phyloP scores from a whole-genome alignment of 2,797 vertebrate species.

The Chaetophractus vellerosus region DNA sequence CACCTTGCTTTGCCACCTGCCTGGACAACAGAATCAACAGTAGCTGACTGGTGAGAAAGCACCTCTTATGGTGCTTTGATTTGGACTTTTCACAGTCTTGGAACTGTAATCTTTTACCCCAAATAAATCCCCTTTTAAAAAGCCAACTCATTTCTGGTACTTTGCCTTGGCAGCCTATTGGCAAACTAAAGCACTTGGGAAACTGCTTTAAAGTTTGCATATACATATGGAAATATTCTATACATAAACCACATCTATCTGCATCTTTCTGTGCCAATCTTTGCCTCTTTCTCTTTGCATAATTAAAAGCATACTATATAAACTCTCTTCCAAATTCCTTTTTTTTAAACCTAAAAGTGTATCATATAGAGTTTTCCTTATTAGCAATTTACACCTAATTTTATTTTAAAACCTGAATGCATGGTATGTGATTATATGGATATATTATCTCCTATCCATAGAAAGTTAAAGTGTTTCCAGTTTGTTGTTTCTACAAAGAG shows the following conservation, averaged over 20 bases:
- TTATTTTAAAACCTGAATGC: neutral
- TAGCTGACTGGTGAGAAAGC: too few relatives aligned
- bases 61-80: too few relatives aligned
- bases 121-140: too few relatives aligned
- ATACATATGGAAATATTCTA: neutral
- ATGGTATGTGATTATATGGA: neutral
- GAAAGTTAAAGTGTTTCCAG: neutral
- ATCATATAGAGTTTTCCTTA: neutral
- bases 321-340: neutral
- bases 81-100: too few relatives aligned
- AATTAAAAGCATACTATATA: slow-evolving; percentile 10
- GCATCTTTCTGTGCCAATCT: neutral
- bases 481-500: neutral
- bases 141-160: too few relatives aligned
- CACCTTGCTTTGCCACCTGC: too few relatives aligned
- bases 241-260: neutral
- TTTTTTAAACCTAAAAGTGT: neutral
- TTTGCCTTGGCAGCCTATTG: too few relatives aligned
- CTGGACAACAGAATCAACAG: too few relatives aligned
- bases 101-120: too few relatives aligned
- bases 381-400: neutral
- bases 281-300: neutral
- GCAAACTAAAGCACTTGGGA: neutral
- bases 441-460: neutral
- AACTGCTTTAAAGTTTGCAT: neutral